phyloP scores from a whole-genome alignment of 1,140 invertebrate species.

The Oncopeltus fasciatus region DNA sequence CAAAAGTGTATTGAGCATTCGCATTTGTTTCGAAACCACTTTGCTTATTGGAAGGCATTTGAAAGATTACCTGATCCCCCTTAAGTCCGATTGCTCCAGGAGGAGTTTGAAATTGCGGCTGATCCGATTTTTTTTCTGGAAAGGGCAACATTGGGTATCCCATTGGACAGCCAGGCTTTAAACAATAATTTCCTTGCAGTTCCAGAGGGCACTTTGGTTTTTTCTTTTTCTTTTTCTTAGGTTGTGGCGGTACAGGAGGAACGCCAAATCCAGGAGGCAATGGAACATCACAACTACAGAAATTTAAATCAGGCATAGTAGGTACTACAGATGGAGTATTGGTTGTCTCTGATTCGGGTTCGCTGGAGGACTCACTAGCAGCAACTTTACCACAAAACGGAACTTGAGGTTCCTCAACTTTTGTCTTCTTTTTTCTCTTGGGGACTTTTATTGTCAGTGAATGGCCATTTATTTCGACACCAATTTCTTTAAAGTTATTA shows the following conservation, averaged over 20 bases:
- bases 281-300: constrained; percentile 19
- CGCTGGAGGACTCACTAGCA: background rate
- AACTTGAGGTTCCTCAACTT: background rate
- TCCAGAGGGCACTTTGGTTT: background rate
- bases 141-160: background rate
- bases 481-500: constrained; percentile 8
- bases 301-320: background rate
- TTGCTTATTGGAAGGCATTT: background rate
- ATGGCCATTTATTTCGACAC: constrained; percentile 9
- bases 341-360: background rate
- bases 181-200: background rate
- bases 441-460: constrained; percentile 8
- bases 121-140: background rate
- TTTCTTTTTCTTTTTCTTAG: constrained; percentile 9
- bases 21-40: background rate
- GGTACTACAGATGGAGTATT: background rate
- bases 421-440: constrained; percentile 6
- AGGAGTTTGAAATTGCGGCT: background rate
- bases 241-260: background rate
- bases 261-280: constrained; percentile 6
- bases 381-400: constrained; percentile 3
- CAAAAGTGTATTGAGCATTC: background rate
- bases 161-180: background rate
- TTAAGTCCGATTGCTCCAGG: constrained; percentile 1
- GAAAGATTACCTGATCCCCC: constrained; percentile 7